Evolutionary conservation across 2,888 invertebrate species (phyloP).

Genomic region (Nipponacmea schrenckii): DNA sequence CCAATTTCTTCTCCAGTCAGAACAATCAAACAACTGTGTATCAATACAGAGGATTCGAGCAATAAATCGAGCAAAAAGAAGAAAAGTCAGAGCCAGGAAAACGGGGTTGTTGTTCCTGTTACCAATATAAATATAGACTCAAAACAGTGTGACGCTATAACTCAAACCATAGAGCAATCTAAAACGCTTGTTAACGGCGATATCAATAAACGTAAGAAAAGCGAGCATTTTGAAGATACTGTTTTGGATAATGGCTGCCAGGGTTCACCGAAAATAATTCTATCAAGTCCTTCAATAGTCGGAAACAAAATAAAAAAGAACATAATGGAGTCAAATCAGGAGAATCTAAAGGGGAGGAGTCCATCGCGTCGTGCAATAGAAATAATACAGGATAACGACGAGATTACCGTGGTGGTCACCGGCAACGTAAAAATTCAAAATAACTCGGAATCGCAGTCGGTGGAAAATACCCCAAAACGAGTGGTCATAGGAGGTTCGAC

Average conservation of each 20-base stretch:
- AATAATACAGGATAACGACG: slow-evolving; percentile 42
- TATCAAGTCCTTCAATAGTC: slow-evolving; percentile 30
- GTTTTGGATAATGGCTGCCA: slow-evolving; percentile 33
- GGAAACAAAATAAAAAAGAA: slow-evolving; percentile 16
- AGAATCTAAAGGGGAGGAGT: slow-evolving; percentile 1
- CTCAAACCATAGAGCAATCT: slow-evolving; percentile 10
- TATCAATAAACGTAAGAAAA: slow-evolving; percentile 9
- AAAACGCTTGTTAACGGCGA: slow-evolving; percentile 18
- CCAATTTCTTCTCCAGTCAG: slow-evolving; percentile 33
- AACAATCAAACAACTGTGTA: slow-evolving; percentile 31
- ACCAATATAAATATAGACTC: slow-evolving; percentile 14
- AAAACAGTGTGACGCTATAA: slow-evolving; percentile 16
- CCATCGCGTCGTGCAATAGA: slow-evolving; percentile 33
- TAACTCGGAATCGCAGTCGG: slow-evolving; percentile 16
- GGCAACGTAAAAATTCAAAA: slow-evolving; percentile 36
- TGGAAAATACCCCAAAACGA: slow-evolving; percentile 20
- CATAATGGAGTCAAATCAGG: background rate
- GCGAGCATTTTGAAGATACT: slow-evolving; percentile 27
- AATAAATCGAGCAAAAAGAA: slow-evolving; percentile 13
- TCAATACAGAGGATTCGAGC: slow-evolving; percentile 22
- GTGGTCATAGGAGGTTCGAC: background rate
- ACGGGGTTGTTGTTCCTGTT: background rate
- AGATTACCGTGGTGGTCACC: slow-evolving; percentile 41
- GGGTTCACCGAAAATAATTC: slow-evolving; percentile 40
- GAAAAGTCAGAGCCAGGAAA: slow-evolving; percentile 5